Percentiles rank a stretch among this genome's conserved stretches.
Evolutionary conservation across 2,113 vertebrate species (phyloP).

Genomic region (Orycteropus afer): DNA sequence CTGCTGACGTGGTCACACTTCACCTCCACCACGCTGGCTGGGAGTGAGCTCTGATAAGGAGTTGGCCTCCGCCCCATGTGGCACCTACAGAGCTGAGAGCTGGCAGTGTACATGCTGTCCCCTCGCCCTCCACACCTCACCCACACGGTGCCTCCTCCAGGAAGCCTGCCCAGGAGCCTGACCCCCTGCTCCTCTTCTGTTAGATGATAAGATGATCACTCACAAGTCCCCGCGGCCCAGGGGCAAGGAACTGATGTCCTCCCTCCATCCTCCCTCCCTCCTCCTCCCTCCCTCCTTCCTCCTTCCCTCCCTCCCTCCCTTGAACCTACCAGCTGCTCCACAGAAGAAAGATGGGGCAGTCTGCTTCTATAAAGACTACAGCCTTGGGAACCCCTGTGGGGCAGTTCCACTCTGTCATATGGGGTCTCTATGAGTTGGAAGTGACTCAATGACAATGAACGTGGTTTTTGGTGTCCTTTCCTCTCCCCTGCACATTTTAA

Average conservation of each 20-base stretch:
- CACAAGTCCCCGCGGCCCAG: rapidly evolving
- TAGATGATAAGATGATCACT: neutral
- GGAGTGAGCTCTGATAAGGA: conserved; percentile 35
- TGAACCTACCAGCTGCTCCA: neutral
- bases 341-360: neutral
- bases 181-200: neutral
- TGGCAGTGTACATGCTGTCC: neutral
- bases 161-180: neutral
- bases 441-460: neutral
- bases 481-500: too few species aligned
- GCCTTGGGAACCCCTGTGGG: neutral
- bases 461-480: too few species aligned
- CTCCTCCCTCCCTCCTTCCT: neutral
- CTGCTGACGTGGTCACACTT: neutral
- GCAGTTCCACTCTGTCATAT: neutral
- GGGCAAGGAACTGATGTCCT: too few species aligned
- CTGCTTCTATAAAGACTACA: neutral
- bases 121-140: neutral
- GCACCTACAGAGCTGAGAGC: neutral
- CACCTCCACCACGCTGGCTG: neutral
- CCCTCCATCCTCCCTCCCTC: neutral
- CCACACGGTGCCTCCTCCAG: neutral
- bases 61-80: neutral
- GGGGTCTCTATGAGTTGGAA: neutral
- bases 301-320: too few species aligned